These are phyloP conservation scores for Drosophila ercepeae DNA, from an alignment of 1,140 invertebrate genomes.

Conservation along the genomic window DNA sequence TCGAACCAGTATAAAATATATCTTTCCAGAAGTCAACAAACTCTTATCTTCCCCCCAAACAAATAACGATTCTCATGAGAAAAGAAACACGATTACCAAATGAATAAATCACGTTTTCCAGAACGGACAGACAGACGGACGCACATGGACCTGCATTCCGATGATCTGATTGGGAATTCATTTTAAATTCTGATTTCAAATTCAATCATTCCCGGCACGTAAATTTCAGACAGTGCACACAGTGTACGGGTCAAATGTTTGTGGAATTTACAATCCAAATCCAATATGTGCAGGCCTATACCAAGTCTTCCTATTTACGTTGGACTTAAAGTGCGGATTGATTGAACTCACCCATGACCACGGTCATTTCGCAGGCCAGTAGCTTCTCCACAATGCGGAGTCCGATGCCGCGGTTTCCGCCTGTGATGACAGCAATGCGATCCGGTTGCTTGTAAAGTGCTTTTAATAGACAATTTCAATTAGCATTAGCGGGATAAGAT, in stretches of 20 bases:
- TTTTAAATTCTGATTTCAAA: neutral
- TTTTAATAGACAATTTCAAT: constrained; percentile 69
- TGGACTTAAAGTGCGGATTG: constrained; percentile 25
- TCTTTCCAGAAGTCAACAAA: constrained; percentile 7
- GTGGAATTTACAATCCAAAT: constrained; percentile 44
- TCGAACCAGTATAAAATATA: neutral
- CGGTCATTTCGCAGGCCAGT: constrained; percentile 91
- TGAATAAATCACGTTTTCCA: constrained; percentile 25
- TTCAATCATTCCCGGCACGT: constrained; percentile 40
- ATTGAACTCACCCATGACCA: constrained; percentile 91
- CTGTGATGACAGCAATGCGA: constrained; percentile 93
- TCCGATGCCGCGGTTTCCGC: constrained; percentile 94
- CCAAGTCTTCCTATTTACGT: neutral
- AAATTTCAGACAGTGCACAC: neutral
- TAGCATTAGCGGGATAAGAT: constrained; percentile 21
- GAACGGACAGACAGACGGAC: constrained; percentile 2
- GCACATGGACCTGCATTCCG: constrained; percentile 28
- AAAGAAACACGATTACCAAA: constrained; percentile 14
- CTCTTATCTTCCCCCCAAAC: constrained; percentile 23
- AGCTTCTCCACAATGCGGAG: constrained; percentile 91
- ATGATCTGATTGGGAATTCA: constrained; percentile 13
- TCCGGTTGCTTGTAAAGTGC: constrained; percentile 86
- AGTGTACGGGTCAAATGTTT: constrained; percentile 13
- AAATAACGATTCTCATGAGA: neutral
- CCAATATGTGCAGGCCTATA: neutral